Percentiles rank a stretch among this genome's conserved stretches.
phyloP scores from a whole-genome alignment of 92 coral and sea anemone species.

The Heliopora coerulea region DNA sequence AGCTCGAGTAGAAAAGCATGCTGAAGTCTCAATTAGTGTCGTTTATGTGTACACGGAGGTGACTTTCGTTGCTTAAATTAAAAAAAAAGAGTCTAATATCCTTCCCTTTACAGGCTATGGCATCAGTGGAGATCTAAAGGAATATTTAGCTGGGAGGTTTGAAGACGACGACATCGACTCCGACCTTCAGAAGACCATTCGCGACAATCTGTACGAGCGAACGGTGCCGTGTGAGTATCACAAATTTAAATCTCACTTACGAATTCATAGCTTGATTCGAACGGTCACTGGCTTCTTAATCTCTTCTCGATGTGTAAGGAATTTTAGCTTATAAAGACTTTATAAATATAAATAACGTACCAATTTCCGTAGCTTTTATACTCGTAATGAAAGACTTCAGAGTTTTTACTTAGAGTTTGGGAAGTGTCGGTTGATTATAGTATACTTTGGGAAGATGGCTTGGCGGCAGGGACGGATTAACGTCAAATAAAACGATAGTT shows the following conservation, averaged over 20 bases:
- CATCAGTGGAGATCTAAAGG: slow-evolving; percentile 77
- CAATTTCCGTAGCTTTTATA: no score
- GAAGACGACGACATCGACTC: slow-evolving; percentile 76
- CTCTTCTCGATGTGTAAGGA: no score
- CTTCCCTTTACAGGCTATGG: slow-evolving; percentile 68
- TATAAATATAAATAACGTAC: no score
- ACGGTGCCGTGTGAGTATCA: slow-evolving; percentile 89
- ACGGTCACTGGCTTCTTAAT: no score
- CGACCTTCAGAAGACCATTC: slow-evolving; percentile 89
- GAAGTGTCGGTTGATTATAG: background rate
- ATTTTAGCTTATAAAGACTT: no score
- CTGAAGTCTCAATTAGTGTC: slow-evolving; percentile 1
- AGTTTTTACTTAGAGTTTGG: background rate
- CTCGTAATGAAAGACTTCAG: background rate
- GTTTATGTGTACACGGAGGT: slow-evolving; percentile 2
- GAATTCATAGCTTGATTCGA: no score
- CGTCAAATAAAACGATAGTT: no score
- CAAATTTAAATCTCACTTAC: slow-evolving; percentile 3
- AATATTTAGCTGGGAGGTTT: slow-evolving; percentile 76
- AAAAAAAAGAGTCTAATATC: background rate
- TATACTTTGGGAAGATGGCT: background rate
- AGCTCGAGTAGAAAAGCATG: background rate
- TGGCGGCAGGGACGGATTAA: background rate
- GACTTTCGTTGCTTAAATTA: background rate
- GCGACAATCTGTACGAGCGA: slow-evolving; percentile 89